Evolutionary conservation across 2,797 vertebrate genomes (phyloP), one percentile per base, ranked within the genome.

Genomic region (Etheostoma nigrum): DNA sequence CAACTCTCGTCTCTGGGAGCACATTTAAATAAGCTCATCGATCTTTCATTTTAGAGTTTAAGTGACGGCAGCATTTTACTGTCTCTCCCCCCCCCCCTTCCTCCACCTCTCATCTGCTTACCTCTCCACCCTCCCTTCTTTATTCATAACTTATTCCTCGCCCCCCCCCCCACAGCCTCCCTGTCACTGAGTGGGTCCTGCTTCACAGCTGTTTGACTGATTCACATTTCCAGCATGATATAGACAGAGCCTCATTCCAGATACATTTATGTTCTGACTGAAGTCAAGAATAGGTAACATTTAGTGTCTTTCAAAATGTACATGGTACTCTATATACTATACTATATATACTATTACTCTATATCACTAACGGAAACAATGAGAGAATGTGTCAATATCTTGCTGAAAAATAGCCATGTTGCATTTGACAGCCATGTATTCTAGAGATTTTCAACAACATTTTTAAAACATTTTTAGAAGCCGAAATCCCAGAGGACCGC

Each of bases 1-100:
- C 91, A 89, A 76, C 85, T 90, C 85, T 86, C 74, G 79, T 90
- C 90, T 92, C 85, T 80, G 76, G 90, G 91, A 94, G 89, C 91
- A 91, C 88, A 94, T 94, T 94, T 94, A 90, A 94, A 94, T 93
- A 92, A 94, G 91, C 89, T 91, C 92, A 93, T 93, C 90, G 90
- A 93, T 94, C 90, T 94, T 94, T 94, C 91, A 94, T 93, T 94
- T 93, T 90, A 91, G 89, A 92, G 89, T 93, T 92, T 90, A 93
- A 93, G 89, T 94, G 91, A 94, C 81, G 89, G 91, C 91, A 92
- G 91, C 93, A 77, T 92, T 93, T 93, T 94, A 90, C 90, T 90
- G 90, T 90, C 90, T 82, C 85, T 48, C 72, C 49, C 54, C 33
- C 33, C 45, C 30, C 44, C 55, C 63, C 6, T 54, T 74, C 72